These are phyloP conservation scores for Clunio marinus DNA, from an alignment of 2,888 invertebrate genomes.

Conservation along the genomic window DNA sequence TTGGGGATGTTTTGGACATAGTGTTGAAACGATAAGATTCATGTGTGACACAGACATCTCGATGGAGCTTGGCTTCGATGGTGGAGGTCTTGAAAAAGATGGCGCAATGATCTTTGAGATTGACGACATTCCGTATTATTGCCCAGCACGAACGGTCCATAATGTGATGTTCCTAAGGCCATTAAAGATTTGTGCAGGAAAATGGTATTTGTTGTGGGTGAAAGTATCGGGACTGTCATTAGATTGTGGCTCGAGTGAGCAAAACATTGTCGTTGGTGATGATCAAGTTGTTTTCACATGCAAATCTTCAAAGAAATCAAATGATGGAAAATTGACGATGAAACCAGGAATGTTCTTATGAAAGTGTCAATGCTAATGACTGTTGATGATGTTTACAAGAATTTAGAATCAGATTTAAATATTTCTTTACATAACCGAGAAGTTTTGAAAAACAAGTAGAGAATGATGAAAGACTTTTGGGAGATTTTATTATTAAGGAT, in stretches of 20 bases:
- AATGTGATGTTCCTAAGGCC: conserved; percentile 85
- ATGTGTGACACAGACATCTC: conserved; percentile 89
- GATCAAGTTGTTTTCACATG: conserved; percentile 93
- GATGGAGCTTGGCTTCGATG: conserved; percentile 77
- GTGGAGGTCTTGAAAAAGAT: conserved; percentile 89
- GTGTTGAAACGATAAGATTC: conserved; percentile 92
- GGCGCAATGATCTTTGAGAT: conserved; percentile 88
- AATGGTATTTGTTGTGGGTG: conserved; percentile 96
- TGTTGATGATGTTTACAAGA: too few species aligned
- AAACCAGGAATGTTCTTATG: conserved; percentile 49
- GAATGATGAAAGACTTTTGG: conserved; percentile 61
- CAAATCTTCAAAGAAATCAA: conserved; percentile 94
- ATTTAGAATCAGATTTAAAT: too few species aligned
- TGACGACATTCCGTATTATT: conserved; percentile 90
- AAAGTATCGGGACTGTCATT: conserved; percentile 93
- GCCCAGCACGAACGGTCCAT: conserved; percentile 85
- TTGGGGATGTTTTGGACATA: conserved; percentile 97
- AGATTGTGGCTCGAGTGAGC: conserved; percentile 94
- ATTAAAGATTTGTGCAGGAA: conserved; percentile 59
- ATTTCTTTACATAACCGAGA: too few species aligned
- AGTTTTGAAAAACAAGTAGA: conserved; percentile 79
- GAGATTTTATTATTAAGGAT: conserved; percentile 59
- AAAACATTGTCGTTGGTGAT: conserved; percentile 82
- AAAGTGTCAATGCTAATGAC: conserved; percentile 60
- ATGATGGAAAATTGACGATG: conserved; percentile 90